Conservation (phyloP, 2,113 vertebrate species). For the Deroptyus accipitrinus region DNA sequence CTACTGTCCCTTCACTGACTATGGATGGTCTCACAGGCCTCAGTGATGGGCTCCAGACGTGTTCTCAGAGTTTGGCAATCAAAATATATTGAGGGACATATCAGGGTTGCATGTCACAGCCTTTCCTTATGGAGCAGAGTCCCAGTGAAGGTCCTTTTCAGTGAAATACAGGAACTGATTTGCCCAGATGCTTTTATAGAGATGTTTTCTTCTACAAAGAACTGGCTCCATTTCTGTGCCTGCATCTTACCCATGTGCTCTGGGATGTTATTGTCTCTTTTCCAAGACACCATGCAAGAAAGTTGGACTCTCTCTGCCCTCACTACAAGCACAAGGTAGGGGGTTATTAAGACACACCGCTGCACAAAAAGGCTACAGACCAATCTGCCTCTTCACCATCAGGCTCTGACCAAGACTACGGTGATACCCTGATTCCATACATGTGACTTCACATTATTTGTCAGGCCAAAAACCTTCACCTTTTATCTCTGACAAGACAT, state of each 20-base stretch:
- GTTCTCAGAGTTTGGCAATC: neutral
- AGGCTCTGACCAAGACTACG: neutral
- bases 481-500: neutral
- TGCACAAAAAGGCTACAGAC: neutral
- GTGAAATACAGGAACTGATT: neutral
- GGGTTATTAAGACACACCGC: neutral
- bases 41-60: accelerated
- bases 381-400: accelerated
- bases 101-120: accelerated
- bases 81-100: neutral
- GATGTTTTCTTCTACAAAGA: neutral
- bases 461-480: neutral
- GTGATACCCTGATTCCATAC: neutral
- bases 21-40: neutral
- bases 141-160: neutral
- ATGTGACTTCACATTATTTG: accelerated
- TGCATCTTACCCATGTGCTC: accelerated
- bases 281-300: neutral
- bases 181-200: neutral
- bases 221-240: accelerated
- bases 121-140: neutral
- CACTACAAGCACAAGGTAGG: neutral
- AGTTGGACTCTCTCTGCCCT: neutral
- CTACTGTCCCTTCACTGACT: neutral
- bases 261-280: neutral